phyloP scores from a whole-genome alignment of 2,888 invertebrate genomes.

The Chloroclysta siterata region DNA sequence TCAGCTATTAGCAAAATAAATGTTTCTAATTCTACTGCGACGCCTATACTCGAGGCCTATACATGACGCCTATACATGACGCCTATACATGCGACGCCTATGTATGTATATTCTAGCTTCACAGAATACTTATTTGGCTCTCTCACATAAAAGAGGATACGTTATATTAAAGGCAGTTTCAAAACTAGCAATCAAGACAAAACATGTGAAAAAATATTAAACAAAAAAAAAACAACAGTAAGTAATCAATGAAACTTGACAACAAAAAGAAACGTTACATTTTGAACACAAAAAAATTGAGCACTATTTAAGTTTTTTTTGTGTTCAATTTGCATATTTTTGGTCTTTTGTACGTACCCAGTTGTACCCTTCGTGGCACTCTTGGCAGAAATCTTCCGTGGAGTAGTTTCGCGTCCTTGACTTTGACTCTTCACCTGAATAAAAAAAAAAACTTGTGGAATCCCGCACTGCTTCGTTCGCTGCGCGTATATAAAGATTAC shows the following conservation, averaged over 20 bases:
- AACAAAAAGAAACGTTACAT: background rate
- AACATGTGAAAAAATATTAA: background rate
- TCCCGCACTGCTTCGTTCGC: too few relatives aligned
- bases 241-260: background rate
- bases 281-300: background rate
- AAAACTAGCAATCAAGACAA: background rate
- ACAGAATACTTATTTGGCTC: background rate
- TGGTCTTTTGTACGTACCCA: constrained; percentile 68
- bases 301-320: background rate
- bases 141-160: background rate
- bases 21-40: too few relatives aligned
- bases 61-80: too few relatives aligned
- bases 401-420: constrained; percentile 79
- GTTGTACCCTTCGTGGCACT: constrained; percentile 80
- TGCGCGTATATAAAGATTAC: too few relatives aligned
- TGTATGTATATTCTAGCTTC: too few relatives aligned
- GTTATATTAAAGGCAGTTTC: background rate
- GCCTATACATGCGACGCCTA: too few relatives aligned
- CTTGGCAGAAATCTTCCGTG: constrained; percentile 87
- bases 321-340: too few relatives aligned
- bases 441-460: background rate
- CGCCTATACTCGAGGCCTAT: too few relatives aligned
- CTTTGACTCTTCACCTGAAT: constrained; percentile 73
- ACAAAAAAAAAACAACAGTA: background rate
- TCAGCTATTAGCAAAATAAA: too few relatives aligned